Evolutionary conservation across 1,140 invertebrate genomes (phyloP).

Genomic region (Leptinotarsa undecemlineata): DNA sequence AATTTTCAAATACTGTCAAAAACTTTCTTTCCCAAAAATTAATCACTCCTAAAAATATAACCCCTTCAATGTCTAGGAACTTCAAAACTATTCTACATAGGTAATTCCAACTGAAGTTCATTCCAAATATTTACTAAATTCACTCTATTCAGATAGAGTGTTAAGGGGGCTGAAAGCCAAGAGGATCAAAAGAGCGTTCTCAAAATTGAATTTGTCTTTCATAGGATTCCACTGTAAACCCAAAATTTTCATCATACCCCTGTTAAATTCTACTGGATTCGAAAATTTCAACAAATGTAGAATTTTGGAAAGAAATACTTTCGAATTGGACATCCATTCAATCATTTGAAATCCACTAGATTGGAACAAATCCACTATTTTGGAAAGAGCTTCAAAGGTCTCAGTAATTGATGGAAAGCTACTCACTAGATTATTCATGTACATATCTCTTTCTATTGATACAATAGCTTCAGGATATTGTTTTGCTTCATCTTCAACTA

Average conservation of each 20-base stretch:
- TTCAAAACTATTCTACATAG: not conserved
- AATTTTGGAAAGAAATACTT: not conserved
- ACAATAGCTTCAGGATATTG: not conserved
- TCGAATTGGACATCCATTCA: not conserved
- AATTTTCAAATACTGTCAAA: not conserved
- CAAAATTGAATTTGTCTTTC: not conserved
- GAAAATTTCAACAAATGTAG: not conserved
- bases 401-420: not conserved
- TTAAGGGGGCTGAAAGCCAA: not conserved
- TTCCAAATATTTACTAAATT: not conserved
- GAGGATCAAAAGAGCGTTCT: not conserved
- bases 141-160: not conserved
- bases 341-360: not conserved
- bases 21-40: no score
- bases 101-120: not conserved
- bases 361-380: not conserved
- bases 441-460: not conserved
- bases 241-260: not conserved
- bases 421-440: not conserved
- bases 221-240: not conserved
- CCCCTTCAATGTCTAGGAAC: not conserved
- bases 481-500: not conserved
- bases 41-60: no score
- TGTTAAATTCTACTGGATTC: not conserved
- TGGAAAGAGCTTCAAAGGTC: not conserved